Base-by-base conservation (phyloP, 92 coral and sea anemone genomes). In the Phymanthus crucifer region DNA sequence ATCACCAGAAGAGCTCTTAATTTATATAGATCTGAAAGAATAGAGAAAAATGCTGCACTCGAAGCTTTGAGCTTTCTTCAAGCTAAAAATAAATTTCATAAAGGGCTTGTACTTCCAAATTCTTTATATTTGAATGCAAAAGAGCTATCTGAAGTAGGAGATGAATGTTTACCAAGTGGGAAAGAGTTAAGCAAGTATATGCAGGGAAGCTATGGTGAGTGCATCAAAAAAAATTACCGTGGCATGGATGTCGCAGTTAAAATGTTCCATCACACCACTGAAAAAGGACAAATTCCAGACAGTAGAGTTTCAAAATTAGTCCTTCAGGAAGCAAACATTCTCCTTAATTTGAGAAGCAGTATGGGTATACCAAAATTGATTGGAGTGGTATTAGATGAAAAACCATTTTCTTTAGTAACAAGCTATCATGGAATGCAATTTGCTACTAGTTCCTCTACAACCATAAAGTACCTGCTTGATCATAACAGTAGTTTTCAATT, bases 21-120 rank as follows among this genome's bases (percentile, higher is more conserved):
- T 35, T 23, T 71, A n/a, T 71, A 71, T 71, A 71, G 75, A 71
- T 31, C 75, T 0, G 45, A 71, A 71, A 71, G 52, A 35, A 31
- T 71, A 33, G 52, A 33, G 52, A 71, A 71, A 71, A 71, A 71
- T 71, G 75, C 14, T 6, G 24, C 52, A 10, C 4, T 71, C 4
- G 16, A 35, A 37, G 75, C 48, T 33, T 21, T 71, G 27, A 71
- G 75, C 29, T 23, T 6, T 26, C 31, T 40, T 33, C 75, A 71
- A 40, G 18, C 75, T 33, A 33, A 13, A 10, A 24, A 35, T 35
- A 67, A 67, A 24, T 67, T 31, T 67, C 50, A 45, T 19, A 67
- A 23, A 67, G 72, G 72, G 16, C 48, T 71, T 35, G 23, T 21
- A 13, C 75, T 71, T 23, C 75, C 75, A 6, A 71, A 71, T 52